These are phyloP conservation scores for Alauda arvensis DNA, from an alignment of 2,797 vertebrate genomes.

Conservation along the genomic window DNA sequence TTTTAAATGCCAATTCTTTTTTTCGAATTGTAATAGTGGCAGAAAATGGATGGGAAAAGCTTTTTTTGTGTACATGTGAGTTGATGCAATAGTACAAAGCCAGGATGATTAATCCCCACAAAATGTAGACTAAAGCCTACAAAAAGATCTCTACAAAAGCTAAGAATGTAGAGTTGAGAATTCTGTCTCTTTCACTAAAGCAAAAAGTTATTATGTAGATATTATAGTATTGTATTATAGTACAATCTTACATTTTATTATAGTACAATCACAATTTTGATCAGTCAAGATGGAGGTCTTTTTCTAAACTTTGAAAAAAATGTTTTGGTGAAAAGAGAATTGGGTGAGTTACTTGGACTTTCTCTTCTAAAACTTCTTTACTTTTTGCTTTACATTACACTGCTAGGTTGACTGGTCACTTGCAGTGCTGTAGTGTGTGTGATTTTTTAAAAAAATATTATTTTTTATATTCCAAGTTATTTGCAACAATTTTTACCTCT, in stretches of 20 bases:
- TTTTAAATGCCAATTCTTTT: background rate
- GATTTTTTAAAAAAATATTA: background rate
- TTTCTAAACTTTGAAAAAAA: background rate
- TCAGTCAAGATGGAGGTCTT: background rate
- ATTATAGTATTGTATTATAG: too few species aligned
- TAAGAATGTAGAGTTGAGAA: background rate
- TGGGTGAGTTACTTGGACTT: background rate
- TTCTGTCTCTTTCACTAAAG: background rate
- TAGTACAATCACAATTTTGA: background rate
- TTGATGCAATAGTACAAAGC: background rate
- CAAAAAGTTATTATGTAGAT: background rate
- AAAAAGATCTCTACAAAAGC: background rate
- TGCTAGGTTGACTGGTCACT: background rate
- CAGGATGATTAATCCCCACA: background rate
- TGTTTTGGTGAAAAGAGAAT: background rate
- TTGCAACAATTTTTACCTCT: background rate
- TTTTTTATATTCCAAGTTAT: background rate
- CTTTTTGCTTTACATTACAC: background rate
- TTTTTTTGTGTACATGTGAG: background rate
- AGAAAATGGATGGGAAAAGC: background rate
- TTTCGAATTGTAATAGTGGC: background rate
- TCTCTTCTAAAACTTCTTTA: background rate
- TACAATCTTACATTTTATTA: too few species aligned
- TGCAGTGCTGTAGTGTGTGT: rapidly evolving
- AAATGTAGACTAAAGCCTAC: background rate